A percentile compares a stretch with the other conserved stretches of the same genome.
phyloP scores from a whole-genome alignment of 2,113 vertebrate genomes.

The Pteronura brasiliensis region DNA sequence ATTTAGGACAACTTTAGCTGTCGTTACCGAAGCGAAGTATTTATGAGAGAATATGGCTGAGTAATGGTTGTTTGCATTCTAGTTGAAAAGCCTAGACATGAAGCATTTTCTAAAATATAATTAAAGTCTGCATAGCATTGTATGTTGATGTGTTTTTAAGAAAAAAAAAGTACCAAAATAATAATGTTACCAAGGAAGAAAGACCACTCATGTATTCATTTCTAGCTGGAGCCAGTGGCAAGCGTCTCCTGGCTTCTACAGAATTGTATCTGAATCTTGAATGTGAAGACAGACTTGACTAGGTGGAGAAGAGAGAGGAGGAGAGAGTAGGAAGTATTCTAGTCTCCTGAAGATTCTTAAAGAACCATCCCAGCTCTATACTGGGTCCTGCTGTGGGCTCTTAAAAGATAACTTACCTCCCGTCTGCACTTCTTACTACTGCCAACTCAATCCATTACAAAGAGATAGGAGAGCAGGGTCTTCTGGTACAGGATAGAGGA shows the following conservation, averaged over 20 bases:
- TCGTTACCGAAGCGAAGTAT: not conserved
- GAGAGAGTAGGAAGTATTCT: not conserved
- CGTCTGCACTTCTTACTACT: not conserved
- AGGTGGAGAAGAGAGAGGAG: not conserved
- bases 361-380: not conserved
- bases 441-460: not conserved
- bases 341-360: not conserved
- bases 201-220: not conserved
- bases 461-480: not conserved
- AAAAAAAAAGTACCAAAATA: not conserved
- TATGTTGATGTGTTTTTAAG: not conserved
- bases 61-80: not conserved
- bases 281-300: not conserved
- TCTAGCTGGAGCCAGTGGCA: not conserved
- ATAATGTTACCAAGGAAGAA: not conserved
- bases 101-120: not conserved
- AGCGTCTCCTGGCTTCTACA: not conserved
- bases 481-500: not conserved
- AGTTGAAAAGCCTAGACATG: not conserved
- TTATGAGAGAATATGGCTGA: not conserved
- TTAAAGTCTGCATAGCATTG: not conserved
- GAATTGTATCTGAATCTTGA: not conserved
- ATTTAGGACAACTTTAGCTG: not conserved
- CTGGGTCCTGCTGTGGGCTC: not conserved
- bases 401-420: not conserved